phyloP scores from a whole-genome alignment of 1,140 invertebrate genomes.

The Lordiphosa clarofinis region DNA sequence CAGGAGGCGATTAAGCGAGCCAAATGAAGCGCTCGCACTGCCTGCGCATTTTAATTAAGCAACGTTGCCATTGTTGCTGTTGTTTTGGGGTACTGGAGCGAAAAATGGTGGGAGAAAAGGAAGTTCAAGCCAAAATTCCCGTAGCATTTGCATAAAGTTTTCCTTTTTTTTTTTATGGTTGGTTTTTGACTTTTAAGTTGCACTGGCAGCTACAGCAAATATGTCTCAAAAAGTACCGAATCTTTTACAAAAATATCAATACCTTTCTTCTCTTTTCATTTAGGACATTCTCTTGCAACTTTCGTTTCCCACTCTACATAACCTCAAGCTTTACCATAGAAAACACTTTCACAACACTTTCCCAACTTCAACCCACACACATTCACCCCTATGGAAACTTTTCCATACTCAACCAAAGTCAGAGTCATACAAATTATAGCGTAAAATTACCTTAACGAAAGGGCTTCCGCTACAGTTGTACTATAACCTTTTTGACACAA shows the following conservation, averaged over 20 bases:
- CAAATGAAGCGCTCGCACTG: conserved; percentile 71
- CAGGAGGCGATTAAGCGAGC: conserved; percentile 55
- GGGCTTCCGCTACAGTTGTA: conserved; percentile 46
- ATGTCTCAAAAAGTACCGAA: no score
- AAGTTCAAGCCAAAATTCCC: conserved; percentile 44
- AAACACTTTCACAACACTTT: conserved; percentile 28
- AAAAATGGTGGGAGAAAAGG: conserved; percentile 27
- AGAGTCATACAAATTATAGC: conserved; percentile 58
- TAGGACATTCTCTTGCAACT: no score
- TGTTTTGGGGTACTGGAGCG: conserved; percentile 8
- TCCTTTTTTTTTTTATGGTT: conserved; percentile 29
- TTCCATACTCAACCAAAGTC: conserved; percentile 22
- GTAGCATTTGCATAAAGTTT: conserved; percentile 62
- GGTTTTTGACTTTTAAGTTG: conserved; percentile 18
- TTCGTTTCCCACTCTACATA: no score
- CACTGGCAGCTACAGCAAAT: no score
- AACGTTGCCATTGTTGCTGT: conserved; percentile 25
- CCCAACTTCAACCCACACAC: conserved; percentile 1
- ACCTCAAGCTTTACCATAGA: background rate
- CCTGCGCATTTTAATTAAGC: conserved; percentile 72
- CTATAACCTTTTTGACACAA: conserved; percentile 56
- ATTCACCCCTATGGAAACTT: conserved; percentile 29
- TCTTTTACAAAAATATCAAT: no score
- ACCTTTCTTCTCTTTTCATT: no score
- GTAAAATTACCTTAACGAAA: conserved; percentile 71